These are phyloP conservation scores for Pteruthius melanotis DNA, from an alignment of 2,113 vertebrate species.

Conservation along the genomic window DNA sequence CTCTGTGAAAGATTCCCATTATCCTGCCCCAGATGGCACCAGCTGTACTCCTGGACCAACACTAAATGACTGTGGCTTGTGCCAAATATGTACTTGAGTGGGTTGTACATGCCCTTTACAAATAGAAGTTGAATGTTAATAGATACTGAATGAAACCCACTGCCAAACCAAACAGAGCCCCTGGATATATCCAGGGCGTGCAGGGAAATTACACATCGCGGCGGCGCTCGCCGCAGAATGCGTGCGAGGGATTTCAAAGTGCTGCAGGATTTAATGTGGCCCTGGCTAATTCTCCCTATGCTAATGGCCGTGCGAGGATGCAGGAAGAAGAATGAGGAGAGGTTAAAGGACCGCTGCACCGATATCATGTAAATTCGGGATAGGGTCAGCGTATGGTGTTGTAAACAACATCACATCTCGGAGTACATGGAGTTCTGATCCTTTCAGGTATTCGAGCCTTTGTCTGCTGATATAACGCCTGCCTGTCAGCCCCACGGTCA, in stretches of 20 bases:
- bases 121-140: constrained; percentile 58
- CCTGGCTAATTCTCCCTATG: constrained; percentile 22
- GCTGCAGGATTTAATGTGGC: constrained; percentile 10
- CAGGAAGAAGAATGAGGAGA: constrained; percentile 24
- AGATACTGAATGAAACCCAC: background rate
- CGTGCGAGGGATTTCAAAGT: constrained; percentile 16
- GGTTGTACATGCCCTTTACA: constrained; percentile 60
- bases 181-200: constrained; percentile 36
- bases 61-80: constrained; percentile 25
- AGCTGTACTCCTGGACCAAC: constrained; percentile 56
- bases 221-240: background rate
- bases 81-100: constrained; percentile 70
- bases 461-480: constrained; percentile 81
- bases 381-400: constrained; percentile 64
- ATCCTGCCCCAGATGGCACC: constrained; percentile 60
- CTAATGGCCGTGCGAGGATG: constrained; percentile 1
- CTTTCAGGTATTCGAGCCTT: constrained; percentile 85
- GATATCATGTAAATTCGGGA: constrained; percentile 66
- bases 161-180: constrained; percentile 53
- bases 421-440: constrained; percentile 73
- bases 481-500: constrained; percentile 80
- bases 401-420: constrained; percentile 70
- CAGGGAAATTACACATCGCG: constrained; percentile 47
- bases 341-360: constrained; percentile 13
- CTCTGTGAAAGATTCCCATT: constrained; percentile 66